Evolutionary conservation across 2,113 vertebrate species (phyloP), one percentile per base, ranked within the genome.

Genomic region (Riparia riparia): DNA sequence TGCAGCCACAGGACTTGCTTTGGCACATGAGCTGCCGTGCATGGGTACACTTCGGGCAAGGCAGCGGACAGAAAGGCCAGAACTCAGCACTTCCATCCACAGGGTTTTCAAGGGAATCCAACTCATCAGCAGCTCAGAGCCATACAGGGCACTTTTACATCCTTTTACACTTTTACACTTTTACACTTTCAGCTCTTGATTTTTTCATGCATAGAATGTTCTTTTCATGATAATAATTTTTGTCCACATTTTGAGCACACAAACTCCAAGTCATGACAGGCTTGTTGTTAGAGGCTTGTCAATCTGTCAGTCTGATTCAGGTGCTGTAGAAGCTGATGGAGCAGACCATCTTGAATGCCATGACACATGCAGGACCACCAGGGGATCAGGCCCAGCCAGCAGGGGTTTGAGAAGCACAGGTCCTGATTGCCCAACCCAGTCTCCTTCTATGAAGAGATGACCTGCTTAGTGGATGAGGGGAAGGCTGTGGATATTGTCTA

Each of bases 61-160:
- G 13, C 45, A 77, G 41, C 37, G 51, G 49, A n/a, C 4, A 84
- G 29, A 88, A 76, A 73, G 17, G 5, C 12, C 47, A 34, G 20
- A 2, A 1, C 0, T 42, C 20, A 42, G 29, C 14, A 4, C 26
- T 49, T 20, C 12, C 0, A 1, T 10, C 28, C 37, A 14, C 5
- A 26, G 37, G 12, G 8, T 65, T 65, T 89, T 34, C 32, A 25
- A 44, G 41, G 19, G 2, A 80, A 64, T 41, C 22, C 25, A 42
- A 26, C 13, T 26, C 7, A 42, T 77, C 68, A 64, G n/a, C 37
- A 70, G 41, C 8, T 81, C 31, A n/a, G 41, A 69, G n/a, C 9
- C 54, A 15, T n/a, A 13, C 17, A 6, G 1, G 5, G 20, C 41
- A 34, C 31, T 53, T 72, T 26, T 44, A 26, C 3, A 21, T 29